phyloP scores from a whole-genome alignment of 2,888 invertebrate species.

The Torymus aiolomorphi region DNA sequence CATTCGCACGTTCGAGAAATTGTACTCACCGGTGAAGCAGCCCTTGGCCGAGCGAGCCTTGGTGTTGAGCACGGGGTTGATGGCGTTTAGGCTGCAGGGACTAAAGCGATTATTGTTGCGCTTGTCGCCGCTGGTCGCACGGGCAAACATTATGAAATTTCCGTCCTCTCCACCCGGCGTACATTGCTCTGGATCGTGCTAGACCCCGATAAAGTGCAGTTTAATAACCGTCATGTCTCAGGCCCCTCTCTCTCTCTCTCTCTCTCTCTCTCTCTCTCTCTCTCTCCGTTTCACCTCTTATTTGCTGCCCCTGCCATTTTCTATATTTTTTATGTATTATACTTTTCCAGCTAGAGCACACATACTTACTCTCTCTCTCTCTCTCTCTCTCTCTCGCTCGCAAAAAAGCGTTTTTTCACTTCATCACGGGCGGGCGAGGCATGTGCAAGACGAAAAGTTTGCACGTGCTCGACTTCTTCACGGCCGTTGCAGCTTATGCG shows the following conservation, averaged over 20 bases:
- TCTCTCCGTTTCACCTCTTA: slow-evolving; percentile 18
- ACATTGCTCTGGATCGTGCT: slow-evolving; percentile 97
- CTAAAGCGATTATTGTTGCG: slow-evolving; percentile 97
- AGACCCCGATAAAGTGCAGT: slow-evolving; percentile 64
- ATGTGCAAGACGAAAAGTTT: too few relatives aligned
- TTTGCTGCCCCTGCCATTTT: background rate
- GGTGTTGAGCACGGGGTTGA: slow-evolving; percentile 93
- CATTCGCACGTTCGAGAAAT: background rate
- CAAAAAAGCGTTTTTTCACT: background rate
- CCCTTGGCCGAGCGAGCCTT: slow-evolving; percentile 93
- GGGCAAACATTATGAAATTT: slow-evolving; percentile 99
- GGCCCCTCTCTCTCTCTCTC: background rate
- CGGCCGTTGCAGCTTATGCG: background rate
- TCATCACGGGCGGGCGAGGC: background rate
- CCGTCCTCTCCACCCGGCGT: slow-evolving; percentile 97
- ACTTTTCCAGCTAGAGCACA: background rate
- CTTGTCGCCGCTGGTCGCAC: slow-evolving; percentile 98
- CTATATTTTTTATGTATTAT: too few relatives aligned
- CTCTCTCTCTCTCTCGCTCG: background rate
- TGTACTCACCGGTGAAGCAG: slow-evolving; percentile 88
- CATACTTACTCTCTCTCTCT: background rate
- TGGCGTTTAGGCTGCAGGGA: slow-evolving; percentile 93
- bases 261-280: slow-evolving; percentile 12
- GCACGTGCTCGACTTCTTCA: background rate
- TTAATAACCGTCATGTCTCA: slow-evolving; percentile 52